Percentiles rank a stretch among this genome's conserved stretches.
These are phyloP conservation scores for Dendrolimus kikuchii DNA, from an alignment of 1,140 invertebrate species.

Conservation along the genomic window DNA sequence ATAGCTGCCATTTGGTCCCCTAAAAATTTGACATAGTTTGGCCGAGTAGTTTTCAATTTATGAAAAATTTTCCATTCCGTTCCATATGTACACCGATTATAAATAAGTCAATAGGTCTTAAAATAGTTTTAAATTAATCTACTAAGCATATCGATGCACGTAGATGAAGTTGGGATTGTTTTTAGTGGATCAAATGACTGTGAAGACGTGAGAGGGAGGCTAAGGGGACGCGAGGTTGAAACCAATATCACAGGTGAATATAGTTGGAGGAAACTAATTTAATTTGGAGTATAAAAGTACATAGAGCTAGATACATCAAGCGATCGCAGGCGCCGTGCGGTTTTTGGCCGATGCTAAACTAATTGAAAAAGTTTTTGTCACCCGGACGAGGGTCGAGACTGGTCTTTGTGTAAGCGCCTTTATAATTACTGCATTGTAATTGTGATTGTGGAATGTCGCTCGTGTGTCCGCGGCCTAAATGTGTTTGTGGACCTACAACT, in stretches of 20 bases:
- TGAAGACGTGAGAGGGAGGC: neutral
- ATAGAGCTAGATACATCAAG: constrained; percentile 19
- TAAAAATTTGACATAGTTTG: too few species aligned
- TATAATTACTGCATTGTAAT: neutral
- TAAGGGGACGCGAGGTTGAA: neutral
- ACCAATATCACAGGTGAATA: constrained; percentile 13
- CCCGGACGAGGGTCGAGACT: constrained; percentile 12
- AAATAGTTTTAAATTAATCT: too few species aligned
- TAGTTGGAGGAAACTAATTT: constrained; percentile 44
- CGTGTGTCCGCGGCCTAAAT: too few species aligned
- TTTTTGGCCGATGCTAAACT: constrained; percentile 29
- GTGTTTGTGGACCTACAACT: too few species aligned
- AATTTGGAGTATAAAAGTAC: constrained; percentile 41
- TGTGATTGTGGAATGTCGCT: too few species aligned
- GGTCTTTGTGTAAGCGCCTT: constrained; percentile 16
- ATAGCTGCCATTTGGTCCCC: too few species aligned
- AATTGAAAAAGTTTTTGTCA: constrained; percentile 60
- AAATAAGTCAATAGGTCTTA: too few species aligned
- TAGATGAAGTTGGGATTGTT: constrained; percentile 9
- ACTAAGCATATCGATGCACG: too few species aligned
- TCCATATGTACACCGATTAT: too few species aligned
- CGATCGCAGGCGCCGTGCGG: constrained; percentile 14
- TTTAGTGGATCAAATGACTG: constrained; percentile 17
- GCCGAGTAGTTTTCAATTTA: too few species aligned
- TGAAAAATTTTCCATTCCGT: too few species aligned